A percentile compares a stretch with the other conserved stretches of the same genome.
phyloP scores from a whole-genome alignment of 2,113 vertebrate genomes.

The Acrocephalus arundinaceus region DNA sequence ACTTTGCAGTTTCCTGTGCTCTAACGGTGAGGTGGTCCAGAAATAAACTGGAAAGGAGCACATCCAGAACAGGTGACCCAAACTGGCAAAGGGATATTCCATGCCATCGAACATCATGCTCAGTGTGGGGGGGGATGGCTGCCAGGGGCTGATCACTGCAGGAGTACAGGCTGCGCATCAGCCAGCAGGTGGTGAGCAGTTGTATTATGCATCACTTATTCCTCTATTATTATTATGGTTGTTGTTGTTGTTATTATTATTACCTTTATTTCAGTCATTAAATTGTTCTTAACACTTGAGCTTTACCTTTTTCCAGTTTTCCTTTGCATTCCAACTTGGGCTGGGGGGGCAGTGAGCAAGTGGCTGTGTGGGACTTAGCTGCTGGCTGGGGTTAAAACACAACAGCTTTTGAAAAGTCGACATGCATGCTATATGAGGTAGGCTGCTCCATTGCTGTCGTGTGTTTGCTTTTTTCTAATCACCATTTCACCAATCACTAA shows the following conservation, averaged over 20 bases:
- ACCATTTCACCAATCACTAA: neutral
- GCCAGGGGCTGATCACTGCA: neutral
- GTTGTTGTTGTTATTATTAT: neutral
- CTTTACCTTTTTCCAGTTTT: neutral
- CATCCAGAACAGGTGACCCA: neutral
- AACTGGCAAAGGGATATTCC: neutral
- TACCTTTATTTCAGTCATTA: neutral
- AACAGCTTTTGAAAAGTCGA: conserved; percentile 34
- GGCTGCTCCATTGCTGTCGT: neutral
- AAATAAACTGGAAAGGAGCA: neutral
- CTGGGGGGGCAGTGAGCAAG: neutral
- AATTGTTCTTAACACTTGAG: neutral
- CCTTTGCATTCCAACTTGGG: neutral
- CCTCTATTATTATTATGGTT: neutral
- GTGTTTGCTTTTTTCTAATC: neutral
- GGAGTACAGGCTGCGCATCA: neutral
- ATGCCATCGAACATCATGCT: neutral
- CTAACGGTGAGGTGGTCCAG: neutral
- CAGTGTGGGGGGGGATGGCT: neutral
- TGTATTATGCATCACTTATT: neutral
- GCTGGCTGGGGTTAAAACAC: neutral
- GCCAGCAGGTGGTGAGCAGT: neutral
- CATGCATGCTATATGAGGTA: neutral
- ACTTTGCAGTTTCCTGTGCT: neutral
- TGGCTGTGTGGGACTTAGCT: neutral